These are phyloP conservation scores for Sogatella furcifera DNA, from an alignment of 1,140 invertebrate genomes.

Conservation along the genomic window DNA sequence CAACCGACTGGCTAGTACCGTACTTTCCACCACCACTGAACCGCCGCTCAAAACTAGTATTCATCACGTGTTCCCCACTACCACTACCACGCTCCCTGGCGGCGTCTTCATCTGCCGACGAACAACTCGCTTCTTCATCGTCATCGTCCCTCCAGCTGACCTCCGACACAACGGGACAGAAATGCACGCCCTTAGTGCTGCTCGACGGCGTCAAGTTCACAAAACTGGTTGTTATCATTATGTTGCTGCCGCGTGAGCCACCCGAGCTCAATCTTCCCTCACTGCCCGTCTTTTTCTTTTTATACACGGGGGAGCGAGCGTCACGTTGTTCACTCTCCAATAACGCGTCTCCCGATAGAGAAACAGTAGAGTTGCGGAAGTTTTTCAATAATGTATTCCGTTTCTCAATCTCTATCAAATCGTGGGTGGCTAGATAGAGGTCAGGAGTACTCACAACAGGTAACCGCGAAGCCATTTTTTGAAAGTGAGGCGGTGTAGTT, in stretches of 20 bases:
- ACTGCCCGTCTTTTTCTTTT: slow-evolving; percentile 21
- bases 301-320: neutral
- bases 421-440: slow-evolving; percentile 33
- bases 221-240: slow-evolving; percentile 27
- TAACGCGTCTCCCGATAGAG: slow-evolving; percentile 17
- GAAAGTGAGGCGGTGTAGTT: slow-evolving; percentile 26
- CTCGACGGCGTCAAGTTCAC: slow-evolving; percentile 28
- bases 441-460: slow-evolving; percentile 50
- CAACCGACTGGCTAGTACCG: slow-evolving; percentile 29
- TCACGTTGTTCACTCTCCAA: no score
- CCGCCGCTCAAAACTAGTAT: slow-evolving; percentile 28
- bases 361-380: slow-evolving; percentile 15
- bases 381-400: slow-evolving; percentile 2
- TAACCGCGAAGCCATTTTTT: slow-evolving; percentile 21
- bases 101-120: slow-evolving; percentile 18
- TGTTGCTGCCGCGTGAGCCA: slow-evolving; percentile 22
- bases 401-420: slow-evolving; percentile 28
- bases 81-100: slow-evolving; percentile 9
- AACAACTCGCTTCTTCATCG: slow-evolving; percentile 13
- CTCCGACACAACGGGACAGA: slow-evolving; percentile 58
- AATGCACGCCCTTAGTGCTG: slow-evolving; percentile 43
- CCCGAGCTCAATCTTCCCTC: slow-evolving; percentile 15
- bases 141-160: slow-evolving; percentile 50
- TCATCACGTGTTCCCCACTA: slow-evolving; percentile 27
- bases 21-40: slow-evolving; percentile 29